Base-by-base conservation (phyloP, 23 tunicate species). In the Trididemnum miniatum region DNA sequence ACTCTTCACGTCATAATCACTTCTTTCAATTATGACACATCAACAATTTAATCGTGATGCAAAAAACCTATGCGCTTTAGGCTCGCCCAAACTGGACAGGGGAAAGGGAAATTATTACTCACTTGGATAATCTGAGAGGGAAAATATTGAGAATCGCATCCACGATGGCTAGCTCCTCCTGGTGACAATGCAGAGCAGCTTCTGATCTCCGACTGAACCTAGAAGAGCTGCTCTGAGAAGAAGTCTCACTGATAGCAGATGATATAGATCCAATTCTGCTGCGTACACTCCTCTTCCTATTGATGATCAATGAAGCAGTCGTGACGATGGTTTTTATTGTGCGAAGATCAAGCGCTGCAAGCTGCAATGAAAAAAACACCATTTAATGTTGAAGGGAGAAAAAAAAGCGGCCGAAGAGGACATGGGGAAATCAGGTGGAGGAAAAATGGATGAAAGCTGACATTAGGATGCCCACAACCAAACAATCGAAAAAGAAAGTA, bases 161-260 rank as follows among this genome's bases (percentile, higher is more conserved):
- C 20, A 83, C 84, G 0, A 91, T 51, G 18, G 90, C 86, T 2
- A 77, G 65, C 63, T 91, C 97, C 39, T 91, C 97, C 31, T 78
- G 69, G 39, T 85, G 90, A 35, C 65, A 66, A 2, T 71, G 32
- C 29, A 91, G 20, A 22, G 69, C 57, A 4, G 65, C 32, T 65
- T 91, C 97, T 0, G 90, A 85, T 66, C 97, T 81, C 57, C 91
- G 65, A 36, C 97, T 85, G 2, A 77, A 81, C 51, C 86, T 60
- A 30, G 85, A 34, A 24, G 78, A 65, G 59, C 84, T 83, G 1
- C 79, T 76, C 2, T 65, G 26, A 54, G 90, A 85, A 27, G 84
- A 64, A 28, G 54, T 26, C 2, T 38, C 79, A 39, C 59, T 73
- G 2, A 34, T 39, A 0, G n/a, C 27, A 0, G 39, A 34, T 5